Evolutionary conservation across 2,888 invertebrate species (phyloP).

Genomic region (Pandemis corylana): DNA sequence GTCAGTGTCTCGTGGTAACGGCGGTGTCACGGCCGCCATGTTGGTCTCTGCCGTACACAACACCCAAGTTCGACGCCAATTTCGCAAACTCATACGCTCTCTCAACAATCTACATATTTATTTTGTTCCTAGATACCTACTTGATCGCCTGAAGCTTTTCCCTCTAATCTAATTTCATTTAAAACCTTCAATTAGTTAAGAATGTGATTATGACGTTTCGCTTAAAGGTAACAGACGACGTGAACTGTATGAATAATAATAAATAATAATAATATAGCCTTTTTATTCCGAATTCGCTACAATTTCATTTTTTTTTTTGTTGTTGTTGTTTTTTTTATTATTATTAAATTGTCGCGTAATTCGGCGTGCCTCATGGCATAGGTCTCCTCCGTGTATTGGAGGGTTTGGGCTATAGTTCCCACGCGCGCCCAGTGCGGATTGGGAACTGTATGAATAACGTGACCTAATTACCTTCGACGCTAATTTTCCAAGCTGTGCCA

Average conservation of each 20-base stretch:
- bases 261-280: too few relatives aligned
- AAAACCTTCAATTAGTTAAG: too few relatives aligned
- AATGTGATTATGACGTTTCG: too few relatives aligned
- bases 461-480: not conserved
- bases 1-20: conserved; percentile 26
- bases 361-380: too few relatives aligned
- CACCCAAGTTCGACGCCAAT: conserved; percentile 27
- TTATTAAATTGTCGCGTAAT: too few relatives aligned
- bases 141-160: not conserved
- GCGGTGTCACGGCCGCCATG: conserved; percentile 43
- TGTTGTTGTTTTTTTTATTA: too few relatives aligned
- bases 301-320: too few relatives aligned
- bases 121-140: not conserved
- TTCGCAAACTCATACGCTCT: conserved; percentile 33
- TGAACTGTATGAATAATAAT: not conserved
- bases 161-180: not conserved
- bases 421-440: too few relatives aligned
- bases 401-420: too few relatives aligned
- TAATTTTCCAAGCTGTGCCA: too few relatives aligned
- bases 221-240: not conserved
- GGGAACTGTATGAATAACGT: not conserved
- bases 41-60: conserved; percentile 29
- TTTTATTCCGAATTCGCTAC: too few relatives aligned
- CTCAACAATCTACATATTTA: conserved; percentile 23
- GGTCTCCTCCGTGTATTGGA: too few relatives aligned